These are phyloP conservation scores for Polydrusus pterygomalis DNA, from an alignment of 2,888 invertebrate species.

Conservation along the genomic window DNA sequence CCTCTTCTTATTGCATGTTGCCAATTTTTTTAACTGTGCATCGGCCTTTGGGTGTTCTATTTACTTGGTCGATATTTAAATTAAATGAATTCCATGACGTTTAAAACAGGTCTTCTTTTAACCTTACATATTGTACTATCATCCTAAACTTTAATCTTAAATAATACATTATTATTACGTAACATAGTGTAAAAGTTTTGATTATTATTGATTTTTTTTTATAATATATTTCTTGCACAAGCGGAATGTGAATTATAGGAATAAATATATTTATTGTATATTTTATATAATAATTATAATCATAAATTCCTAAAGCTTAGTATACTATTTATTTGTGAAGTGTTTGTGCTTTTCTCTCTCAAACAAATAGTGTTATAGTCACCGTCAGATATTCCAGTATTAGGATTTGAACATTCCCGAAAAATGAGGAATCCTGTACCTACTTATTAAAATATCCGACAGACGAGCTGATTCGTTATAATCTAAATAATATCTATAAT, in stretches of 20 bases:
- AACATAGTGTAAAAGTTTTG: conserved; percentile 33
- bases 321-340: conserved; percentile 35
- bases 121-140: background rate
- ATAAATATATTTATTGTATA: conserved; percentile 34
- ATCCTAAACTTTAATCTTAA: conserved; percentile 8
- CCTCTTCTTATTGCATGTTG: too few species aligned
- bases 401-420: background rate
- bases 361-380: conserved; percentile 15
- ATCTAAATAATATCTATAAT: background rate
- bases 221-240: conserved; percentile 31
- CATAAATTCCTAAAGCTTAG: conserved; percentile 21
- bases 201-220: conserved; percentile 23
- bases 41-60: too few species aligned
- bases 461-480: background rate
- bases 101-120: too few species aligned
- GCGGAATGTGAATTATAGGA: conserved; percentile 40
- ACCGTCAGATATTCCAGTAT: conserved; percentile 1
- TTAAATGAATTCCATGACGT: too few species aligned
- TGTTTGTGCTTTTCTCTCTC: conserved; percentile 21
- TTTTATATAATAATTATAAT: conserved; percentile 12
- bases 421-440: background rate
- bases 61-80: too few species aligned
- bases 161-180: too few species aligned
- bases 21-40: too few species aligned
- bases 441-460: background rate